Conservation (phyloP, 2,888 invertebrate genomes). For the Siphlonurus alternatus region DNA sequence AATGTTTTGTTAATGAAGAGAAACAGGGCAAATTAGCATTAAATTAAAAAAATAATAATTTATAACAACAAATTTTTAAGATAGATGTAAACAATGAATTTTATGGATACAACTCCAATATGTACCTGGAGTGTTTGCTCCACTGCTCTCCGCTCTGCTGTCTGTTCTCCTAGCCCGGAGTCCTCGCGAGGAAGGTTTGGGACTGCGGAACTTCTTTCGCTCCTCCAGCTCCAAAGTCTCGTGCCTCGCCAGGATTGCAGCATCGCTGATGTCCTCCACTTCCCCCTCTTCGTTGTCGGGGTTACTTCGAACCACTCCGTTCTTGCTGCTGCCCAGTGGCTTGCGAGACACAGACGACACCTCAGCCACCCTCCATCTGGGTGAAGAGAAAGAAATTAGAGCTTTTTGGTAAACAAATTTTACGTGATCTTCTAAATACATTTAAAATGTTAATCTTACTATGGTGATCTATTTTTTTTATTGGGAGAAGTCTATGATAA, state of each 20-base stretch:
- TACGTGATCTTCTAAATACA: slow-evolving; percentile 21
- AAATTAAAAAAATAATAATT: no score
- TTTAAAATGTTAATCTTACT: not conserved
- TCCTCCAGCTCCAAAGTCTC: slow-evolving; percentile 63
- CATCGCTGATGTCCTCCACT: slow-evolving; percentile 68
- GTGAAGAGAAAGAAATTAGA: slow-evolving; percentile 19
- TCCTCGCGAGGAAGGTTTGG: slow-evolving; percentile 22
- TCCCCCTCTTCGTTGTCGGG: slow-evolving; percentile 14
- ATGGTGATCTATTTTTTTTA: not conserved
- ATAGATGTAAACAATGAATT: no score
- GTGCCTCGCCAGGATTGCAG: slow-evolving; percentile 52
- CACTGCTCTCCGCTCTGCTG: slow-evolving; percentile 49
- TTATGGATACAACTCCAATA: no score
- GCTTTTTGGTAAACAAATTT: slow-evolving; percentile 8
- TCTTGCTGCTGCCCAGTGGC: slow-evolving; percentile 30
- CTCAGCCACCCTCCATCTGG: slow-evolving; percentile 56
- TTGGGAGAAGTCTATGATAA: no score
- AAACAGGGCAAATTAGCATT: no score
- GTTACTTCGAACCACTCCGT: not conserved
- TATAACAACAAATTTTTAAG: no score
- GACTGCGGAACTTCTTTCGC: slow-evolving; percentile 50
- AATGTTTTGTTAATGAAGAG: no score
- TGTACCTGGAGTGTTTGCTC: slow-evolving; percentile 54
- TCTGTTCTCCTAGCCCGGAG: slow-evolving; percentile 39
- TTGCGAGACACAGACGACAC: slow-evolving; percentile 27